A percentile compares a stretch with the other conserved stretches of the same genome.
phyloP scores from a whole-genome alignment of 2,113 vertebrate genomes.

The Xiphophorus maculatus region DNA sequence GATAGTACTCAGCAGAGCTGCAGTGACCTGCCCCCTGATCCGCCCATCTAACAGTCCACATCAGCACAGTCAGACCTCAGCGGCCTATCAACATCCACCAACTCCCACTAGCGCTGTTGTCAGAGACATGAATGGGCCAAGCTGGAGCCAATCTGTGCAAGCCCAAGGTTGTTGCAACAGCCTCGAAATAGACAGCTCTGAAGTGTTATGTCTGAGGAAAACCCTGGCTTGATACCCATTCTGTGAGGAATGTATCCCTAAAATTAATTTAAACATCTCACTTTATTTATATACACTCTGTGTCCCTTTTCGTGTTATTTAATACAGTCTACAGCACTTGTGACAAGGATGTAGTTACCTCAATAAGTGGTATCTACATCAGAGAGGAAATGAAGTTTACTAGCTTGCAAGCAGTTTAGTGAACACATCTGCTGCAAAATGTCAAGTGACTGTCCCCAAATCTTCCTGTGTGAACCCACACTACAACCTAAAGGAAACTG shows the following conservation, averaged over 20 bases:
- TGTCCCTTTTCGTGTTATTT: neutral
- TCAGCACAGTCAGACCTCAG: slow-evolving; percentile 67
- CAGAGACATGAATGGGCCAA: slow-evolving; percentile 61
- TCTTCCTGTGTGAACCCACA: neutral
- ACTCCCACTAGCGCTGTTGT: slow-evolving; percentile 56
- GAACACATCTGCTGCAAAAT: slow-evolving; percentile 5
- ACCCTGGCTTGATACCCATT: slow-evolving; percentile 8
- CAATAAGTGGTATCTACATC: neutral
- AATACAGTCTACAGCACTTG: neutral
- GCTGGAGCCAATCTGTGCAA: slow-evolving; percentile 60
- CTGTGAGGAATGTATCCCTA: neutral
- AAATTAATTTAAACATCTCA: slow-evolving; percentile 2
- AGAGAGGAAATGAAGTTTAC: neutral
- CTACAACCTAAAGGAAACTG: neutral
- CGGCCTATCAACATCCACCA: slow-evolving; percentile 73
- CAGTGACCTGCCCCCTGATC: slow-evolving; percentile 20
- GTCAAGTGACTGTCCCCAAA: neutral
- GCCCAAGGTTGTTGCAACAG: slow-evolving; percentile 37
- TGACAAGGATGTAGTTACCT: neutral
- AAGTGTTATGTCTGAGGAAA: slow-evolving; percentile 35
- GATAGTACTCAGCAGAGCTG: slow-evolving; percentile 12
- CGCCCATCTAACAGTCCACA: slow-evolving; percentile 72
- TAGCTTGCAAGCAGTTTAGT: neutral
- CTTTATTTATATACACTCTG: neutral
- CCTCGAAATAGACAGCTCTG: slow-evolving; percentile 59